Conservation (phyloP, 2,888 invertebrate species). For the Laothoe populi region DNA sequence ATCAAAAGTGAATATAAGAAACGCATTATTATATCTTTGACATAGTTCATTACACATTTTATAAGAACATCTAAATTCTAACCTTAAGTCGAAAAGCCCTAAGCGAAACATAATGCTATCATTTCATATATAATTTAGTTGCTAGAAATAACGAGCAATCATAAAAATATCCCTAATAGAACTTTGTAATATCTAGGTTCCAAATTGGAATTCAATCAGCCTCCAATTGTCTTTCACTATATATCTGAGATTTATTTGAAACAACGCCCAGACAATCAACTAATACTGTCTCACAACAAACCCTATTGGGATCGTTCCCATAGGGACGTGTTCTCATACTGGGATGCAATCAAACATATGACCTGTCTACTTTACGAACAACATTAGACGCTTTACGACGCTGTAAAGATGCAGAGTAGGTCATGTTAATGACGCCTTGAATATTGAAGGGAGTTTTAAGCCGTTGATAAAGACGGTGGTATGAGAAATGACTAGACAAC, state of each 20-base stretch:
- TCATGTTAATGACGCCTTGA: constrained; percentile 24
- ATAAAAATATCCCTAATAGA: no score
- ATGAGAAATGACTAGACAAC: no score
- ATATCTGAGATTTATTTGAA: neutral
- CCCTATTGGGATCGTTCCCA: neutral
- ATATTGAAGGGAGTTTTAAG: constrained; percentile 6
- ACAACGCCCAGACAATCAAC: neutral
- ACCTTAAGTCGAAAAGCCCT: no score
- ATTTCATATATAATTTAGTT: no score
- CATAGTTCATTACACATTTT: no score
- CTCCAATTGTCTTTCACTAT: neutral
- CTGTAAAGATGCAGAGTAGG: constrained; percentile 35
- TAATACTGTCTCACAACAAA: neutral
- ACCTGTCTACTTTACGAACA: constrained; percentile 55
- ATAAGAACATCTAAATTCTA: no score
- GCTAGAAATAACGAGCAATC: no score
- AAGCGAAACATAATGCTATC: no score
- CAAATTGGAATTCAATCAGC: neutral
- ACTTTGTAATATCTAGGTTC: no score
- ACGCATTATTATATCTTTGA: no score
- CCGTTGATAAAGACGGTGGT: neutral
- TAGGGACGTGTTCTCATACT: constrained; percentile 19
- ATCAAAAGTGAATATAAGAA: no score
- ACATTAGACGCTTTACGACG: constrained; percentile 33
- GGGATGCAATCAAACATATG: constrained; percentile 62